These are phyloP conservation scores for Drosophila pseudotalamancana DNA, from an alignment of 2,888 invertebrate genomes.

Conservation along the genomic window DNA sequence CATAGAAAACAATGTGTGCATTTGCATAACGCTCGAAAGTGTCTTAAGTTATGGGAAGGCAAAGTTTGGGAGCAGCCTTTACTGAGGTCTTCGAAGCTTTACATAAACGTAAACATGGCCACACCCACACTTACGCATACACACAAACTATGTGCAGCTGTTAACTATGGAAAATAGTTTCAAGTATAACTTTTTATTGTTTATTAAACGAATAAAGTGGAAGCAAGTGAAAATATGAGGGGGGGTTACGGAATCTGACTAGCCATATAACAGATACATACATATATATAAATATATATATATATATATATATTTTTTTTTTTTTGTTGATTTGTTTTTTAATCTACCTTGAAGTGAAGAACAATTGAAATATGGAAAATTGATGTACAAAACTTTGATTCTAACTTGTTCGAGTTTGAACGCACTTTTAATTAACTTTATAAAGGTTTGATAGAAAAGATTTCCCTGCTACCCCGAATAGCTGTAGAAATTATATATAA, in stretches of 20 bases:
- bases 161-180: conserved; percentile 7
- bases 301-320: too few relatives aligned
- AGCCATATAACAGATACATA: background rate
- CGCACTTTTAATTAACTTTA: background rate
- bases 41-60: background rate
- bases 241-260: too few relatives aligned
- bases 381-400: background rate
- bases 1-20: background rate
- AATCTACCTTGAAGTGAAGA: background rate
- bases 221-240: background rate
- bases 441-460: too few relatives aligned
- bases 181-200: conserved; percentile 7
- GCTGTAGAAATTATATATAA: too few relatives aligned
- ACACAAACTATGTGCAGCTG: background rate
- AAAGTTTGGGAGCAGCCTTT: background rate
- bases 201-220: conserved; percentile 7
- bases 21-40: background rate
- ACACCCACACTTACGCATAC: background rate
- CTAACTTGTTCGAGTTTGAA: background rate
- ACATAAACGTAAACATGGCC: background rate
- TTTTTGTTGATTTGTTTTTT: too few relatives aligned
- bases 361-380: background rate
- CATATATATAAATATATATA: too few relatives aligned
- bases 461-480: too few relatives aligned
- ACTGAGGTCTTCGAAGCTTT: background rate